A percentile compares a stretch with the other conserved stretches of the same genome.
phyloP scores from a whole-genome alignment of 1,140 invertebrate species.

The Papilio glaucus region DNA sequence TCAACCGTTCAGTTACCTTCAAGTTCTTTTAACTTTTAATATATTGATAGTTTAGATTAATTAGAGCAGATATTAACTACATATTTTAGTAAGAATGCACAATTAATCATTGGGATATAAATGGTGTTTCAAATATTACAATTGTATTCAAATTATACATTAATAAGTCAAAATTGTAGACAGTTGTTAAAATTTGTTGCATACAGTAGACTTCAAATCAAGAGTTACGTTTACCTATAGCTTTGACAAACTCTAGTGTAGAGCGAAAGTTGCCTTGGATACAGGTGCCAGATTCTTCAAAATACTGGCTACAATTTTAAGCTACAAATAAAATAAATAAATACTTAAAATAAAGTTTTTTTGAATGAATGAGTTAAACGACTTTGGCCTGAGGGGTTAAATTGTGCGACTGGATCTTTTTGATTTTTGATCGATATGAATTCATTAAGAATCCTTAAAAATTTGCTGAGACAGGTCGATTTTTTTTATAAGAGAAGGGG shows the following conservation, averaged over 20 bases:
- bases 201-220: constrained; percentile 8
- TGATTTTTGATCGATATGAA: not conserved
- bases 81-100: not conserved
- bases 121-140: constrained; percentile 3
- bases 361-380: too few species aligned
- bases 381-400: not conserved
- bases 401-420: not conserved
- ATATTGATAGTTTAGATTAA: constrained; percentile 6
- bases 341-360: too few species aligned
- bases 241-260: not conserved
- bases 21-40: constrained; percentile 1
- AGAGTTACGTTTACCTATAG: not conserved
- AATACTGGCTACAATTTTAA: not conserved
- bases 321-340: not conserved
- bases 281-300: not conserved
- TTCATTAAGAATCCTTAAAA: not conserved
- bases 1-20: not conserved
- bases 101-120: constrained; percentile 8
- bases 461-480: too few species aligned
- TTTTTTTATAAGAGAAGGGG: not conserved
- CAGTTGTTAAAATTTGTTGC: not conserved
- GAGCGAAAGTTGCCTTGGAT: not conserved
- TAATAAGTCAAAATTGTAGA: not conserved
- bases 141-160: constrained; percentile 4
- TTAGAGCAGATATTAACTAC: not conserved